phyloP scores from a whole-genome alignment of 2,888 invertebrate species.

The Hyppa rectilinea region DNA sequence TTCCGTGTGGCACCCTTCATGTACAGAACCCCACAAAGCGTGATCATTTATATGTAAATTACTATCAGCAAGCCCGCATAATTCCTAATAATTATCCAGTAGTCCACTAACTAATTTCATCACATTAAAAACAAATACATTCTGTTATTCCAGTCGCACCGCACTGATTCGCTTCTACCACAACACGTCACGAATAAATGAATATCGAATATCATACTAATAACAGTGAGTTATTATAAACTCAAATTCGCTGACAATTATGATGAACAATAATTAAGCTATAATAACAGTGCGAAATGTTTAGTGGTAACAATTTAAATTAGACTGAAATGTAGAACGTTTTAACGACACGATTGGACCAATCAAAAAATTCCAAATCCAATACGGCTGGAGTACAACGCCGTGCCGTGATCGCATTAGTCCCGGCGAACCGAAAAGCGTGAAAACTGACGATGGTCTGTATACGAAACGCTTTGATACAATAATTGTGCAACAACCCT shows the following conservation, averaged over 20 bases:
- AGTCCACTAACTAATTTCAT: neutral
- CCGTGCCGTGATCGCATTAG: constrained; percentile 45
- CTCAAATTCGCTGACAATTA: constrained; percentile 12
- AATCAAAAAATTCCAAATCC: constrained; percentile 49
- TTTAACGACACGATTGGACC: constrained; percentile 8
- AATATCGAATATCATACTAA: constrained; percentile 22
- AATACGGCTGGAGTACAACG: constrained; percentile 31
- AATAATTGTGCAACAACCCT: constrained; percentile 72
- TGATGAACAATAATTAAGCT: neutral
- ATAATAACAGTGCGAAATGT: neutral
- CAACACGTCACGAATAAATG: neutral
- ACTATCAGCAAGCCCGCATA: neutral
- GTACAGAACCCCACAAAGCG: no score
- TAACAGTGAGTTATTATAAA: neutral
- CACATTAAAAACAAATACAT: constrained; percentile 4
- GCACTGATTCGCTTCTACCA: neutral
- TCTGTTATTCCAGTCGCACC: neutral
- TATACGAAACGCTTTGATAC: constrained; percentile 68
- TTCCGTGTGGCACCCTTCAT: no score
- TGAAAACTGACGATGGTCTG: constrained; percentile 52
- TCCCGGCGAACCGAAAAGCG: constrained; percentile 51
- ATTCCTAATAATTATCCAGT: neutral
- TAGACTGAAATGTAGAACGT: neutral
- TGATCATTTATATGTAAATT: neutral
- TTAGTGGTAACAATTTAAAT: neutral